A percentile compares a stretch with the other conserved stretches of the same genome.
Conservation (phyloP, 2,888 invertebrate species). For the Lucinisca nassula region DNA sequence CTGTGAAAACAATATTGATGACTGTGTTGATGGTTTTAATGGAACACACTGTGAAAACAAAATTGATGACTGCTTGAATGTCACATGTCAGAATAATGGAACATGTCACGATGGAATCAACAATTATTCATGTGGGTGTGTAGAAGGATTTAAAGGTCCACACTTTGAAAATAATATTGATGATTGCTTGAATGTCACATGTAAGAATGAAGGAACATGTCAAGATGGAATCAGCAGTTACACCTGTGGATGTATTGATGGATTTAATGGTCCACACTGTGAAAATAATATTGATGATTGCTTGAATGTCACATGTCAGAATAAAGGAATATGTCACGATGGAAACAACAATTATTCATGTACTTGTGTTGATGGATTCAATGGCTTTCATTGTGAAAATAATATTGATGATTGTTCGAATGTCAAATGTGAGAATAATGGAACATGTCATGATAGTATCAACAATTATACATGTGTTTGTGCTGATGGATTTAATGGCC, state of each 20-base stretch:
- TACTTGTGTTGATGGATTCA: constrained; percentile 31
- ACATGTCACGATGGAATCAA: constrained; percentile 22
- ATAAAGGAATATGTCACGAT: constrained; percentile 41
- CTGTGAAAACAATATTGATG: background rate
- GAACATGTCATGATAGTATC: constrained; percentile 25
- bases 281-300: constrained; percentile 50
- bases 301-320: constrained; percentile 42
- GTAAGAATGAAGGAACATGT: background rate
- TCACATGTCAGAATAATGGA: constrained; percentile 53
- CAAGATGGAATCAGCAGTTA: background rate
- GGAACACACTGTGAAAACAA: constrained; percentile 61
- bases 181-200: background rate
- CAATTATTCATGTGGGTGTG: background rate
- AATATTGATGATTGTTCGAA: constrained; percentile 56
- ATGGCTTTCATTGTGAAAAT: constrained; percentile 7
- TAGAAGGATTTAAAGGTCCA: constrained; percentile 41
- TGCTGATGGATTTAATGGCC: constrained; percentile 46
- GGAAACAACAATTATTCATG: constrained; percentile 44
- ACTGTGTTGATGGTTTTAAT: constrained; percentile 39
- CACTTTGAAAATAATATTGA: constrained; percentile 18
- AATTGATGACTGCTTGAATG: constrained; percentile 59
- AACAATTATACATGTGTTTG: constrained; percentile 37
- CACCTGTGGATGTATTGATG: background rate
- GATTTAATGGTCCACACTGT: background rate
- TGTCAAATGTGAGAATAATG: constrained; percentile 52